Percentiles rank a stretch among this genome's conserved stretches.
phyloP scores from a whole-genome alignment of 2,888 invertebrate species.

The Eulithis prunata region DNA sequence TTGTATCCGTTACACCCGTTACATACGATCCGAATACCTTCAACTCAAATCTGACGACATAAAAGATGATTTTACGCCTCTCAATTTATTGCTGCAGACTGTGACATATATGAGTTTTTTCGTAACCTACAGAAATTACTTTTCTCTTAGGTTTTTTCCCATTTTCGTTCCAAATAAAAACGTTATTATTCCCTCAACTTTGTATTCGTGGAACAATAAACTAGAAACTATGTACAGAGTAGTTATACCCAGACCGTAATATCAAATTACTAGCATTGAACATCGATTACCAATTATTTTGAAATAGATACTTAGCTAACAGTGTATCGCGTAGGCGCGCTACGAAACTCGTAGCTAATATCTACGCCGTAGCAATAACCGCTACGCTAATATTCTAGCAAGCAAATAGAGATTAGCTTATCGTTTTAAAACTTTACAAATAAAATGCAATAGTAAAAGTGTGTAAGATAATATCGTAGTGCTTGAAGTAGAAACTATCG shows the following conservation, averaged over 20 bases:
- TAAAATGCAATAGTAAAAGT: conserved; percentile 20
- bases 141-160: background rate
- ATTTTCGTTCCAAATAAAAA: conserved; percentile 1
- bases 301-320: background rate
- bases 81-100: conserved; percentile 1
- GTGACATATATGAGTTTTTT: conserved; percentile 4
- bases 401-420: conserved; percentile 1
- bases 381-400: conserved; percentile 13
- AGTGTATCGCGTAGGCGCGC: conserved; percentile 6
- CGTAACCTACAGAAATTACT: background rate
- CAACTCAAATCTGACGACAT: conserved; percentile 3
- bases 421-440: conserved; percentile 8
- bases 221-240: background rate
- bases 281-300: background rate
- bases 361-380: conserved; percentile 28
- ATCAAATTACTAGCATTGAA: conserved; percentile 3
- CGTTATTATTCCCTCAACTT: background rate
- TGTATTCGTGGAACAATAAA: background rate
- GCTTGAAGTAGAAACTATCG: conserved; percentile 28
- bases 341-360: conserved; percentile 10
- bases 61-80: background rate
- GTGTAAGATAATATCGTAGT: conserved; percentile 13
- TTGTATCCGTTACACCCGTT: conserved; percentile 3
- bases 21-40: background rate
- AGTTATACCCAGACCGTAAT: background rate